phyloP scores from a whole-genome alignment of 2,113 vertebrate species.

The Urocitellus parryii region DNA sequence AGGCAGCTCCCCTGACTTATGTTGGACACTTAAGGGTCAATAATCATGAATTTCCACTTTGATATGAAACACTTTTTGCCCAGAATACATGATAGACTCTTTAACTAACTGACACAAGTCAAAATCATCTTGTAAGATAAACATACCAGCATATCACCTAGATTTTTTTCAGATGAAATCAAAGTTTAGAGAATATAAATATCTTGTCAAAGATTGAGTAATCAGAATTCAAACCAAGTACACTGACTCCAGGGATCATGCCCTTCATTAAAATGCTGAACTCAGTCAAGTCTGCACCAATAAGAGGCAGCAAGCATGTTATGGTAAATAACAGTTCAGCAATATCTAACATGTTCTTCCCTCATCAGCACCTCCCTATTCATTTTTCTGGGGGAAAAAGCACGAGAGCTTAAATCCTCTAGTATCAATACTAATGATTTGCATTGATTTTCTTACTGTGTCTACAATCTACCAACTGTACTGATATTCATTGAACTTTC shows the following conservation, averaged over 20 bases:
- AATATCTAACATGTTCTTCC: neutral
- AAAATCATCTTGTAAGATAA: neutral
- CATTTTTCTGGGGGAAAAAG: neutral
- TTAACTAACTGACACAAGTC: neutral
- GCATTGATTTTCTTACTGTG: neutral
- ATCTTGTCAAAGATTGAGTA: neutral
- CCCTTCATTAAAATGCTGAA: neutral
- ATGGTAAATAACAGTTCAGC: neutral
- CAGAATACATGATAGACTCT: neutral
- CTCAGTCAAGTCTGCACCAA: neutral
- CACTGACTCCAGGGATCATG: neutral
- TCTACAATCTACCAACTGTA: neutral
- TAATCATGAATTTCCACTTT: neutral
- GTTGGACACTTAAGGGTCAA: neutral
- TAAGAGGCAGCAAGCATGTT: neutral
- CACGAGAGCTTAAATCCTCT: neutral
- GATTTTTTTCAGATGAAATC: neutral
- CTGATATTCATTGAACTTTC: neutral
- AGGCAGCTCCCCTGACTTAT: neutral
- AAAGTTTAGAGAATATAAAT: neutral
- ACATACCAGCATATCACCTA: neutral
- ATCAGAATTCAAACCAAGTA: neutral
- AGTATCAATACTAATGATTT: neutral
- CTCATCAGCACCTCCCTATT: neutral
- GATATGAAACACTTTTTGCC: neutral